Evolutionary conservation across 2,888 invertebrate species (phyloP).

Genomic region (Morinoia aosen): DNA sequence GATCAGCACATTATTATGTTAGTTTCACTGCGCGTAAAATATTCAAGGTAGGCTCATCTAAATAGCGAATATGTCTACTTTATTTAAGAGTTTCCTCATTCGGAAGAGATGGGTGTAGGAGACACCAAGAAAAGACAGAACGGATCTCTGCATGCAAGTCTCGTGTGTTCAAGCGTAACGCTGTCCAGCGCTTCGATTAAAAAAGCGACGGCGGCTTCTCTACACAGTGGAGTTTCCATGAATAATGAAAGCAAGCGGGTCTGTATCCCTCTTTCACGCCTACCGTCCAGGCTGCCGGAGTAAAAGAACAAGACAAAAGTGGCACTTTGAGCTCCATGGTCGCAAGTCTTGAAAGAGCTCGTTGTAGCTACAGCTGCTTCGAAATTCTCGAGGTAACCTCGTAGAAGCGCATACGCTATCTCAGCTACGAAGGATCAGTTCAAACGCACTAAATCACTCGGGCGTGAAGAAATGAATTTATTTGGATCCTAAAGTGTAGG

Average conservation of each 20-base stretch:
- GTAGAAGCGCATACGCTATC: neutral
- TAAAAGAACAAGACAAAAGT: neutral
- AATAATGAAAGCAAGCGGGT: slow-evolving; percentile 29
- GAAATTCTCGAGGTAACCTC: neutral
- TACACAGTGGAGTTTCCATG: neutral
- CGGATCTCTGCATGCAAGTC: slow-evolving; percentile 9
- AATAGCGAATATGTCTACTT: neutral
- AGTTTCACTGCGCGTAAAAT: neutral
- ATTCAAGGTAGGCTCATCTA: neutral
- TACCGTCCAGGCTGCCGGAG: neutral
- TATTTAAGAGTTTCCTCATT: neutral
- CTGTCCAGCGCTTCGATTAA: neutral
- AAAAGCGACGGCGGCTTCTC: neutral
- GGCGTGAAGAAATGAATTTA: neutral
- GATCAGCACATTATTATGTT: neutral
- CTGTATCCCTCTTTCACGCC: neutral
- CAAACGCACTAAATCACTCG: neutral
- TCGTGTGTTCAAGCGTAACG: neutral
- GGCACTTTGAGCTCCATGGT: neutral
- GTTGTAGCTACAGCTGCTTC: neutral
- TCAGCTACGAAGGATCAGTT: neutral
- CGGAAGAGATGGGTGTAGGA: neutral
- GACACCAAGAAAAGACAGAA: neutral
- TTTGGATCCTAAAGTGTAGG: neutral
- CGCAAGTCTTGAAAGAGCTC: neutral